A percentile compares a stretch with the other conserved stretches of the same genome.
Conservation (phyloP, 1,140 invertebrate species). For the Heliconius nattereri region DNA sequence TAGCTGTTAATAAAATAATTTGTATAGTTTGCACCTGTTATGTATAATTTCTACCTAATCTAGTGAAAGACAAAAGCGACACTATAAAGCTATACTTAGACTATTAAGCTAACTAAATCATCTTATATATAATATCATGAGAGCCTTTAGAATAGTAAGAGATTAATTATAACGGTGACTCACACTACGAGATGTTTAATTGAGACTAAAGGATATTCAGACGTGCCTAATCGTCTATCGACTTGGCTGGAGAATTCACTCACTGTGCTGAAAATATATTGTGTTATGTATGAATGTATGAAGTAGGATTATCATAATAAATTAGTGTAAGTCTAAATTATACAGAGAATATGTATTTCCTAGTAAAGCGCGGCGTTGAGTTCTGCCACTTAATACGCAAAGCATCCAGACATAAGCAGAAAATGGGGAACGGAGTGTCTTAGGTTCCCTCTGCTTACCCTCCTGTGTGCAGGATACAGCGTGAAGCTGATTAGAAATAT, state of each 20-base stretch:
- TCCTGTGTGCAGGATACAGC: no score
- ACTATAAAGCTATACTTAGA: conserved; percentile 22
- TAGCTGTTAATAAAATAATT: neutral
- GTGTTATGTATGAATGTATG: neutral
- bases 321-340: no score
- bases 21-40: neutral
- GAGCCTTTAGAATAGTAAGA: conserved; percentile 22
- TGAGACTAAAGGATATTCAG: conserved; percentile 34
- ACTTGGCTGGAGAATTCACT: conserved; percentile 18
- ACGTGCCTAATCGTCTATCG: conserved; percentile 38
- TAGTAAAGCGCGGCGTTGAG: no score
- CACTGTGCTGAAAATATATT: neutral
- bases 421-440: no score
- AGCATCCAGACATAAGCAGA: no score
- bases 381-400: no score
- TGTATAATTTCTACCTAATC: neutral
- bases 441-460: no score
- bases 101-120: conserved; percentile 25
- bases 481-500: no score
- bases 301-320: neutral
- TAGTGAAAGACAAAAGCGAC: neutral
- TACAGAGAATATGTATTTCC: no score
- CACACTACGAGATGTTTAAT: conserved; percentile 31
- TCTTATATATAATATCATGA: conserved; percentile 16
- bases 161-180: conserved; percentile 34